Percentiles rank a stretch among this genome's conserved stretches.
These are phyloP conservation scores for Philhelius pedissequus DNA, from an alignment of 2,888 invertebrate genomes.

Conservation along the genomic window DNA sequence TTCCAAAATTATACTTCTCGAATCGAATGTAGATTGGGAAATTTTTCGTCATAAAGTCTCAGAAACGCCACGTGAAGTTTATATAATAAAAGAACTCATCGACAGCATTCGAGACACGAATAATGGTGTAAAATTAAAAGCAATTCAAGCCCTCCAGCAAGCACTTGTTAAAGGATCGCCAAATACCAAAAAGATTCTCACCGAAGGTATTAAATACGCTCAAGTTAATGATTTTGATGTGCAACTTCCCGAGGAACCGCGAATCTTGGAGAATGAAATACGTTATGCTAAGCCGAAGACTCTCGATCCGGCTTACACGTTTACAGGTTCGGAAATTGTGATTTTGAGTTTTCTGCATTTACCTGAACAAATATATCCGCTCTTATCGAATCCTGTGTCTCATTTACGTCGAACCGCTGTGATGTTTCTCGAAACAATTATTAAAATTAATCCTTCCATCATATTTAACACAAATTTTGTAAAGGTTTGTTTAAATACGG, in stretches of 20 bases:
- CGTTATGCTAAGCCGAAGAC: slow-evolving; percentile 72
- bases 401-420: slow-evolving; percentile 75
- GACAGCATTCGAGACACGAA: slow-evolving; percentile 74
- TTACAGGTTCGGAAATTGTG: slow-evolving; percentile 74
- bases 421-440: slow-evolving; percentile 74
- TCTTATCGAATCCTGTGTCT: slow-evolving; percentile 72
- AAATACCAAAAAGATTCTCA: slow-evolving; percentile 74
- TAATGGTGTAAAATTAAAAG: slow-evolving; percentile 75
- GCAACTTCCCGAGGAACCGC: slow-evolving; percentile 70
- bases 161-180: slow-evolving; percentile 74
- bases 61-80: slow-evolving; percentile 76
- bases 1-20: slow-evolving; percentile 73
- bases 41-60: slow-evolving; percentile 77
- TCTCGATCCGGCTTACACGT: slow-evolving; percentile 73
- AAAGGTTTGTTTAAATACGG: slow-evolving; percentile 52
- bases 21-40: slow-evolving; percentile 77
- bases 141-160: slow-evolving; percentile 74
- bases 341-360: slow-evolving; percentile 72
- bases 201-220: slow-evolving; percentile 73
- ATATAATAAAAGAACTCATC: slow-evolving; percentile 74
- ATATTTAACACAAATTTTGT: slow-evolving; percentile 77
- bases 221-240: slow-evolving; percentile 72
- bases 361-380: slow-evolving; percentile 73
- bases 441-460: slow-evolving; percentile 74
- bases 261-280: slow-evolving; percentile 72